Conservation (phyloP, 1,140 invertebrate genomes). For the Calliopsis andreniformis region DNA sequence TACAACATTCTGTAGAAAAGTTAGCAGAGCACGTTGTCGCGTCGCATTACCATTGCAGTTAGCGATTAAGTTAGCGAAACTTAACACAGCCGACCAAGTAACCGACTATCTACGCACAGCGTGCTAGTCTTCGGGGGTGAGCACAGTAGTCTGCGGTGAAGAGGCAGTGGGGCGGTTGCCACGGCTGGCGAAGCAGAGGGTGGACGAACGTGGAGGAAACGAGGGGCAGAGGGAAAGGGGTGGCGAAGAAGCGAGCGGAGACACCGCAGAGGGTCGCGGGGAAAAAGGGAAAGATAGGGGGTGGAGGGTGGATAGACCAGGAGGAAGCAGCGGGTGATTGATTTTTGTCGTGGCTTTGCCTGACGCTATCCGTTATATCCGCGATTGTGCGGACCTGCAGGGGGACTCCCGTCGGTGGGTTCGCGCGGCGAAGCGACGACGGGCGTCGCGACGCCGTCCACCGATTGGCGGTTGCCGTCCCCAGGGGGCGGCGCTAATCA, state of each 20-base stretch:
- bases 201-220: not conserved
- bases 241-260: constrained; percentile 41
- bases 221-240: constrained; percentile 14
- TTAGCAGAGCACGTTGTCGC: no score
- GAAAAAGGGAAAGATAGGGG: constrained; percentile 26
- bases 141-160: no score
- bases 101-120: no score
- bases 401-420: constrained; percentile 59
- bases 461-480: constrained; percentile 80
- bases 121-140: no score
- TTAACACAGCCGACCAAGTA: no score
- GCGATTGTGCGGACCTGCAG: constrained; percentile 76
- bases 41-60: no score
- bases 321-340: constrained; percentile 78
- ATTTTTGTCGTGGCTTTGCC: constrained; percentile 82
- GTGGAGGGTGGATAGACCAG: constrained; percentile 55
- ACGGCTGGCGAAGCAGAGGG: not conserved
- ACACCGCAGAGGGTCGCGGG: constrained; percentile 28
- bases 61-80: no score
- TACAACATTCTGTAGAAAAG: no score
- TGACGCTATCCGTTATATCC: constrained; percentile 79
- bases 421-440: constrained; percentile 76
- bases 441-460: constrained; percentile 79
- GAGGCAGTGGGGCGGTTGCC: constrained; percentile 17
- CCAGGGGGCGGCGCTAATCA: constrained; percentile 81